Base-by-base conservation (phyloP, 1,140 invertebrate genomes). In the Galleria mellonella region DNA sequence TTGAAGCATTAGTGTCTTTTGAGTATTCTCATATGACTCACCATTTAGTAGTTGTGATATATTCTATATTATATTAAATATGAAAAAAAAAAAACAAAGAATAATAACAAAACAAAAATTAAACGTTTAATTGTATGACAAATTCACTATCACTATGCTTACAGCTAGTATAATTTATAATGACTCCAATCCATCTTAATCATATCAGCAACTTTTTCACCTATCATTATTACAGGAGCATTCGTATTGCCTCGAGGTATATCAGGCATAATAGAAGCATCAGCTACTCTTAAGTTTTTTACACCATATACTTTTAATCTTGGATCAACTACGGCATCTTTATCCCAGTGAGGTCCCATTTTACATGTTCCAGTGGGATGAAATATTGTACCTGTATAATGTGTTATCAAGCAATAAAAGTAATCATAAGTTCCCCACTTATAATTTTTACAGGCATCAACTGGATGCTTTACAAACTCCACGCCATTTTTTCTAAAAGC, bases 361-460 rank as follows among this genome's bases (percentile, higher is more conserved):
- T 93, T 95, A 59, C 92, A 92, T 0, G 94, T 95, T 0, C 94
- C 93, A 0, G 89, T 88, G 23, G 92, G 91, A 69, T 95, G 94
- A 62, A 92, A 94, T 23, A 94, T 90, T 1, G 90, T 92, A n/a
- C 89, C 86, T 0, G 92, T 92, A 14, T 92, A 88, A 45, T 89
- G 87, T 13, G 89, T 78, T 0, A 89, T 82, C 38, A 90, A 88
- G 72, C 94, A 96, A 15, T 88, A 88, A 87, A 92, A 94, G 62
- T 94, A 95, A 13, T 83, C 83, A 57, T 90, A 87, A 0, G 88
- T 89, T 50, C 89, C 89, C 65, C 89, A 89, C 4, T 71, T 59
- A 51, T 87, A 86, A n/a, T 89, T 82, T 40, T 72, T 83, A 60
- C 93, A 94, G 1, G 87, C 89, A 6, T 89, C 88, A 0, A 93